A percentile compares a stretch with the other conserved stretches of the same genome.
These are phyloP conservation scores for Phenganax marumi DNA, from an alignment of 92 coral and sea anemone genomes.

Conservation along the genomic window DNA sequence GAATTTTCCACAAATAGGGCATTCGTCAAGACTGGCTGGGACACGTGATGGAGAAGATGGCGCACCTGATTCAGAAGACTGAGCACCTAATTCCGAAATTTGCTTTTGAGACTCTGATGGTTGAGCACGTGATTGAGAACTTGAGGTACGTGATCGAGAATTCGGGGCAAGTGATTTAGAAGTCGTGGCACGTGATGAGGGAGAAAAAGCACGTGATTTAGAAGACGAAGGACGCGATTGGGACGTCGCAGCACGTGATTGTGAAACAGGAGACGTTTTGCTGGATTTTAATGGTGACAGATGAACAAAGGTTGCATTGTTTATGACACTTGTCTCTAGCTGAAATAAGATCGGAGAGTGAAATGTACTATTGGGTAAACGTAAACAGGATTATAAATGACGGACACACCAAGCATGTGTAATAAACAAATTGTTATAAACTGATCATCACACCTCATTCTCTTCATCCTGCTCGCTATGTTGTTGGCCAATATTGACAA, in stretches of 20 bases:
- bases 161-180: background rate
- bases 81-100: background rate
- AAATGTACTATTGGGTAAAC: too few relatives aligned
- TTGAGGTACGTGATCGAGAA: background rate
- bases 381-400: too few relatives aligned
- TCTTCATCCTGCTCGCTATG: too few relatives aligned
- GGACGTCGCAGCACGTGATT: background rate
- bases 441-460: too few relatives aligned
- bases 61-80: background rate
- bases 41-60: background rate
- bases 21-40: background rate
- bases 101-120: too few relatives aligned
- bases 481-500: too few relatives aligned
- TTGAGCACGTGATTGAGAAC: too few relatives aligned
- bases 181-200: background rate
- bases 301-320: background rate
- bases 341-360: background rate
- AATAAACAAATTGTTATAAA: too few relatives aligned
- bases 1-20: constrained; percentile 30
- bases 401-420: too few relatives aligned
- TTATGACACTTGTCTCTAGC: background rate
- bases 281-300: background rate
- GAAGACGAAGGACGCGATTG: background rate
- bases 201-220: background rate
- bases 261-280: background rate